phyloP scores from a whole-genome alignment of 2,888 invertebrate species.

The Orchestes rusci region DNA sequence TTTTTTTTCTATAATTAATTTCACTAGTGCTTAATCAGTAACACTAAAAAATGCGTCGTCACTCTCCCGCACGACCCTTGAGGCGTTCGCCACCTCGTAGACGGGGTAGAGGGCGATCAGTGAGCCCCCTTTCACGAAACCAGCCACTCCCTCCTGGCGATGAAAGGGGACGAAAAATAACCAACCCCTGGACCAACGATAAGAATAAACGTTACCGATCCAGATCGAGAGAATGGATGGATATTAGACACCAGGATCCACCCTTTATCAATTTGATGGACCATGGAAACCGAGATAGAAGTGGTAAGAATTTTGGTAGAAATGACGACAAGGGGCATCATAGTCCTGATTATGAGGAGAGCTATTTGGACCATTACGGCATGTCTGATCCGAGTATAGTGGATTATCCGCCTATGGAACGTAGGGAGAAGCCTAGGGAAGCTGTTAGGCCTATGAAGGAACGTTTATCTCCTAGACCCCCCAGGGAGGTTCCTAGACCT shows the following conservation, averaged over 20 bases:
- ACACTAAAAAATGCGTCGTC: too few species aligned
- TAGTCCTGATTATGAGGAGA: constrained; percentile 13
- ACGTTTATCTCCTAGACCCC: not conserved
- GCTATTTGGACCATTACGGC: constrained; percentile 12
- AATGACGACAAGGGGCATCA: not conserved
- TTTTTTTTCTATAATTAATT: too few species aligned
- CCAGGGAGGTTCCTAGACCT: not conserved
- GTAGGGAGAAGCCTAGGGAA: not conserved
- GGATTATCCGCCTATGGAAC: constrained; percentile 2
- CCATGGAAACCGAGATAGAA: constrained; percentile 2
- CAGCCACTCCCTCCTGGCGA: constrained; percentile 15
- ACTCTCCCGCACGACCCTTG: too few species aligned
- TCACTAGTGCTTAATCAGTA: too few species aligned
- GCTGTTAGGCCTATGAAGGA: not conserved
- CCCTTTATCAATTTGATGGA: constrained; percentile 4
- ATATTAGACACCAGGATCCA: constrained; percentile 1
- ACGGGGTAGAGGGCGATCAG: constrained; percentile 5
- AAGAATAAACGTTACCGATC: constrained; percentile 8
- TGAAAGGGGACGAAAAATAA: constrained; percentile 15
- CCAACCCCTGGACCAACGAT: constrained; percentile 4
- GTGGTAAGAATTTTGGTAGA: not conserved
- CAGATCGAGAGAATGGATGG: constrained; percentile 13
- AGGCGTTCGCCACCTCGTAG: constrained; percentile 9
- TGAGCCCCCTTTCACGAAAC: constrained; percentile 16
- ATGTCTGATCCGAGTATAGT: constrained; percentile 5